Conservation (phyloP, 2,113 vertebrate genomes). For the Barnardius zonarius region DNA sequence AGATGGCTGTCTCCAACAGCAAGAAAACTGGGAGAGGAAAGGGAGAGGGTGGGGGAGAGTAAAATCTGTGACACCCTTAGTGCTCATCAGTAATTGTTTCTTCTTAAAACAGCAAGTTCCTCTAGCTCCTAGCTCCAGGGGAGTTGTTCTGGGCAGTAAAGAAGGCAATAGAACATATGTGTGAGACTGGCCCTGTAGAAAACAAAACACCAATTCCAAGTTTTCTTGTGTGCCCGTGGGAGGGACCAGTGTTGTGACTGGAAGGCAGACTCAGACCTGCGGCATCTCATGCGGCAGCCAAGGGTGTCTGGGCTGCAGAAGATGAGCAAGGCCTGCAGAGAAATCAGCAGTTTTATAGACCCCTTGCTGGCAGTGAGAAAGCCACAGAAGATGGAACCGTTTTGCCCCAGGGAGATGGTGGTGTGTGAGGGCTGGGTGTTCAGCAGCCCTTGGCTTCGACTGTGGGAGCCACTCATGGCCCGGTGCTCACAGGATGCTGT, state of each 20-base stretch:
- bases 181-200: not conserved
- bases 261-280: not conserved
- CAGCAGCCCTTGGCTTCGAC: not conserved
- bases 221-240: not conserved
- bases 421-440: not conserved
- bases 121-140: not conserved
- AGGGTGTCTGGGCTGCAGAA: not conserved
- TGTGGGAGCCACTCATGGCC: accelerated
- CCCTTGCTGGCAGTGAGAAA: not conserved
- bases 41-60: not conserved
- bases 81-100: not conserved
- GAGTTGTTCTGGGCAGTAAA: not conserved
- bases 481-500: accelerated
- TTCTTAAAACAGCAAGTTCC: not conserved
- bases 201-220: not conserved
- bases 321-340: not conserved
- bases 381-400: accelerated
- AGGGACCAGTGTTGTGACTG: not conserved
- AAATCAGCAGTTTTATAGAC: not conserved
- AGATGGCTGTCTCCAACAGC: not conserved
- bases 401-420: accelerated
- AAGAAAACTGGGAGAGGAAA: not conserved
- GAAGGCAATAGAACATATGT: not conserved
- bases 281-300: not conserved
- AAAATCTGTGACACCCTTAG: not conserved